Evolutionary conservation across 2,113 vertebrate species (phyloP), one percentile per base, ranked within the genome.

Genomic region (Myotis brandtii): DNA sequence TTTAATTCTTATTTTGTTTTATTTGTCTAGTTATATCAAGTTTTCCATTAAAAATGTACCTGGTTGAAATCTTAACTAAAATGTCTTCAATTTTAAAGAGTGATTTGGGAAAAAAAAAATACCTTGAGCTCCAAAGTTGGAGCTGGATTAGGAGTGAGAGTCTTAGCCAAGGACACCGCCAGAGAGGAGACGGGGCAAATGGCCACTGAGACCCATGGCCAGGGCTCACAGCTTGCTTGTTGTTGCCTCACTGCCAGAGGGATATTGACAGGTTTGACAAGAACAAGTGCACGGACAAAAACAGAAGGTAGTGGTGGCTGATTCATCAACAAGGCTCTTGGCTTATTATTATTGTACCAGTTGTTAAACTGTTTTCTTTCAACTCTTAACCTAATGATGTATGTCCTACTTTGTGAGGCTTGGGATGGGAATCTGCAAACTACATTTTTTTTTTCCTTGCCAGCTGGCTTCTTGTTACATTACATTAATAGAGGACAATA

Each of bases 351-450:
- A 72, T 14, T 67, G 54, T 79, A 6, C 37, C 89, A 79, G 37
- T 93, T 94, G 77, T 67, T 91, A 82, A 89, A 77, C 80, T 64
- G 64, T 73, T 81, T 89, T 88, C 46, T 77, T 93, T 93, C 21
- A 91, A 52, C 46, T 85, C 32, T 34, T 52, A 96, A 54, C 18
- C 34, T 43, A 93, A 56, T 79, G n/a, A 77, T 89, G 50, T 88
- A 72, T 84, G 43, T 30, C 43, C 27, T 69, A 52, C 40, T 48
- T 86, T 77, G 72, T 88, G 46, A 84, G 72, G 37, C 25, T 14
- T 5, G 27, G 59, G 32, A 89, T 46, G 32, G 21, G 25, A 92
- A 27, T 77, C 37, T 82, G 34, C 69, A 87, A 72, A 64, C 25
- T 85, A 21, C 93, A 66, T 43, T 52, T 91, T 8, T 50, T 50